These are phyloP conservation scores for Beroe ovata DNA, from an alignment of 37 sponge, comb jelly and placozoan species.

Conservation along the genomic window DNA sequence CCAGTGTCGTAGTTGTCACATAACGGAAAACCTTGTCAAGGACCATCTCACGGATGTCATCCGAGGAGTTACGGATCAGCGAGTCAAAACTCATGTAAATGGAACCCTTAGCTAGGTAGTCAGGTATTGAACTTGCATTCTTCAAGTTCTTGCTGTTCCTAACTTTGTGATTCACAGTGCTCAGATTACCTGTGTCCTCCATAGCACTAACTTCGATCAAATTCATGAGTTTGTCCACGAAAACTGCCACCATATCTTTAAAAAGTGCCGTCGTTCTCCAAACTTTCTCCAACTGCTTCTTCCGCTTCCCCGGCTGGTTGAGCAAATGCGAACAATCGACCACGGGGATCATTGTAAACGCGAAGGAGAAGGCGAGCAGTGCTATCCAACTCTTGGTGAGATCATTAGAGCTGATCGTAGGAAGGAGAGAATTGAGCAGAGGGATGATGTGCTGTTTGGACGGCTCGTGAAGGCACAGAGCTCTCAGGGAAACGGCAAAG, in stretches of 20 bases:
- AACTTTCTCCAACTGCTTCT: constrained; percentile 1
- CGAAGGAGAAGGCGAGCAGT: constrained; percentile 45
- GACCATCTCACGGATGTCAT: constrained; percentile 40
- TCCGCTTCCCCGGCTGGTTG: constrained; percentile 9
- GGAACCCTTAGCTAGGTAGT: background rate
- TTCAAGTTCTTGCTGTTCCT: background rate
- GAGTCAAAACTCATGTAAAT: constrained; percentile 57
- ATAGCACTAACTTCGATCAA: constrained; percentile 43
- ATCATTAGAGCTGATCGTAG: constrained; percentile 93
- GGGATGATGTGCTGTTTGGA: constrained; percentile 74
- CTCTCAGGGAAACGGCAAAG: constrained; percentile 73
- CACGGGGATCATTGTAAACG: constrained; percentile 40
- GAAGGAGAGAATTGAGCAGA: constrained; percentile 76
- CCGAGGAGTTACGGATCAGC: constrained; percentile 29
- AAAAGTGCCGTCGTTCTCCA: constrained; percentile 29
- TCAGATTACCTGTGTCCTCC: constrained; percentile 27
- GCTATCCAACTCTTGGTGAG: constrained; percentile 74
- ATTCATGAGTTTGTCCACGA: background rate
- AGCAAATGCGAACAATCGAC: constrained; percentile 32
- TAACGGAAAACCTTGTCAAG: constrained; percentile 34
- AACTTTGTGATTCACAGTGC: background rate
- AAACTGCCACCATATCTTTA: constrained; percentile 33
- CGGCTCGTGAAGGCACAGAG: constrained; percentile 39
- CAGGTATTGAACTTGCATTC: background rate
- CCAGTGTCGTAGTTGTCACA: constrained; percentile 4